Conservation (phyloP, 2,113 vertebrate genomes). For the Oncorhynchus mykiss region DNA sequence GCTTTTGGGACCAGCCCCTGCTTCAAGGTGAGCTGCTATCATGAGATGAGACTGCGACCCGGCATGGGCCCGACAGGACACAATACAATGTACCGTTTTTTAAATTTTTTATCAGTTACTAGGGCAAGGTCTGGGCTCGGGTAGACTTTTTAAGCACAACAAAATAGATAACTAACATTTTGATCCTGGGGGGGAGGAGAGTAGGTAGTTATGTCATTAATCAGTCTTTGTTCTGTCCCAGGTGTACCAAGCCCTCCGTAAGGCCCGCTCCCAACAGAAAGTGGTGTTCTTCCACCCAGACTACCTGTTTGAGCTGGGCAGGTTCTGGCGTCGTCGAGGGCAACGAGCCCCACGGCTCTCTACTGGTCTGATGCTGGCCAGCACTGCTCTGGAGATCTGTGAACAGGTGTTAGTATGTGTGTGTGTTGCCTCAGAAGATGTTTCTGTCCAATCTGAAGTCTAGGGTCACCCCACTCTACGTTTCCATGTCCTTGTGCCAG, state of each 20-base stretch:
- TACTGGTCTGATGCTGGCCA: conserved; percentile 33
- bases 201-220: too few relatives aligned
- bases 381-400: conserved; percentile 29
- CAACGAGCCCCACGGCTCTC: conserved; percentile 20
- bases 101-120: too few relatives aligned
- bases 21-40: not conserved
- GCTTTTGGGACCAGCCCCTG: not conserved
- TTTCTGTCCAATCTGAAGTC: conserved; percentile 6
- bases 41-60: too few relatives aligned
- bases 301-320: conserved; percentile 18
- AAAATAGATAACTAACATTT: too few relatives aligned
- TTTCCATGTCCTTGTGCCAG: conserved; percentile 7
- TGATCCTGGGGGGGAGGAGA: too few relatives aligned
- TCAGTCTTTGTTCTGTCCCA: too few relatives aligned
- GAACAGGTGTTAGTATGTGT: not conserved
- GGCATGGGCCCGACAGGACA: too few relatives aligned
- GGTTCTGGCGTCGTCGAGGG: conserved; percentile 16
- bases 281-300: conserved; percentile 35
- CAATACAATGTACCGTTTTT: too few relatives aligned
- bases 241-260: conserved; percentile 8
- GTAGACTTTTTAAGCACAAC: too few relatives aligned
- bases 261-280: conserved; percentile 14
- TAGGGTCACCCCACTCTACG: not conserved
- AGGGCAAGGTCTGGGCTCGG: too few relatives aligned
- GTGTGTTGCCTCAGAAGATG: not conserved